phyloP scores from a whole-genome alignment of 2,113 vertebrate species.

The Hyla sarda region DNA sequence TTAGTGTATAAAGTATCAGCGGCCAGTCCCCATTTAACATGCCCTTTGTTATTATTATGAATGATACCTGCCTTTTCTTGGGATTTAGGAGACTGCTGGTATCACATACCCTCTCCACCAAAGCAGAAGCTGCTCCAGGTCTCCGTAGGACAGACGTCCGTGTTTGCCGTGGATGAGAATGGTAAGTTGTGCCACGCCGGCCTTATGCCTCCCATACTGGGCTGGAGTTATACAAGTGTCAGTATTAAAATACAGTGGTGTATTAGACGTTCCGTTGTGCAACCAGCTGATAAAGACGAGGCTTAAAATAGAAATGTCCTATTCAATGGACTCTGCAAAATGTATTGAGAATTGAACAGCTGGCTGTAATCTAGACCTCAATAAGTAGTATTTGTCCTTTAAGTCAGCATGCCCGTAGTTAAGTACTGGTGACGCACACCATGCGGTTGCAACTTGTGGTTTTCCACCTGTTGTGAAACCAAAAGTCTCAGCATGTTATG shows the following conservation, averaged over 20 bases:
- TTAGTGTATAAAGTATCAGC: too few relatives aligned
- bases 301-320: constrained; percentile 1
- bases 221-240: too few relatives aligned
- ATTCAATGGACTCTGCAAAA: background rate
- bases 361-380: background rate
- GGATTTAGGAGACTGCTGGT: constrained; percentile 84
- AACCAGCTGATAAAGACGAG: background rate
- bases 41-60: too few relatives aligned
- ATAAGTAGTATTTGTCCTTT: background rate
- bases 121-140: constrained; percentile 92
- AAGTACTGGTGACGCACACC: background rate
- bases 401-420: background rate
- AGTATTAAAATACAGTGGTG: background rate
- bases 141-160: constrained; percentile 88
- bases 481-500: background rate
- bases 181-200: constrained; percentile 74
- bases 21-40: too few relatives aligned
- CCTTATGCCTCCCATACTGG: background rate
- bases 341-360: constrained; percentile 20
- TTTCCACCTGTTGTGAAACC: constrained; percentile 3
- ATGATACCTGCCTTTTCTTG: background rate
- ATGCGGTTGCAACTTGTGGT: background rate
- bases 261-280: background rate
- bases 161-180: constrained; percentile 88
- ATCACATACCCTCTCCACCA: constrained; percentile 90